phyloP scores from a whole-genome alignment of 2,113 vertebrate species.

The Caranx ignobilis region DNA sequence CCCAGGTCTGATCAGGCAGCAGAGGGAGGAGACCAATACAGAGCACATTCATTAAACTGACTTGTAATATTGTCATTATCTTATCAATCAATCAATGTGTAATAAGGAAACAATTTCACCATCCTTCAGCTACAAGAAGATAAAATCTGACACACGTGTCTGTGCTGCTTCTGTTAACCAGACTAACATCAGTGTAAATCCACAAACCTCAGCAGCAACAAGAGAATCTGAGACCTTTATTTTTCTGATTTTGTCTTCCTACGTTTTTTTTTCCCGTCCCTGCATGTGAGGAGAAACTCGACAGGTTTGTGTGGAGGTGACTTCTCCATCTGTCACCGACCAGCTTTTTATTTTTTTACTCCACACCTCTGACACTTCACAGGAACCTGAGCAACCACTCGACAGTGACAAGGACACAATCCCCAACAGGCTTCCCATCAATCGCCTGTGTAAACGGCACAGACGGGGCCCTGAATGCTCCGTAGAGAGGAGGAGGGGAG shows the following conservation, averaged over 20 bases:
- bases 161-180: neutral
- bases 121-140: no score
- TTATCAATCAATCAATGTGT: neutral
- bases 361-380: neutral
- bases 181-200: no score
- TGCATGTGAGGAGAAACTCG: neutral
- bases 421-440: neutral
- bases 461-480: neutral
- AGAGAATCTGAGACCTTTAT: no score
- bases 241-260: no score
- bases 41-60: no score
- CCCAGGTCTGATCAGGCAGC: no score
- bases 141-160: neutral
- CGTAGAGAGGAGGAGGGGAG: no score
- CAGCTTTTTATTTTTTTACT: neutral
- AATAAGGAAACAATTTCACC: neutral
- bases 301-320: neutral
- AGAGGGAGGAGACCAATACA: no score
- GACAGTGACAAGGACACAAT: neutral
- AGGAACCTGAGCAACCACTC: neutral
- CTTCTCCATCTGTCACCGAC: neutral
- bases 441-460: no score
- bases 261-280: no score
- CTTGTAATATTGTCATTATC: no score
- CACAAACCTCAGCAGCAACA: no score